Evolutionary conservation across 1,140 invertebrate genomes (phyloP).

Genomic region (Ceratina calcarata): DNA sequence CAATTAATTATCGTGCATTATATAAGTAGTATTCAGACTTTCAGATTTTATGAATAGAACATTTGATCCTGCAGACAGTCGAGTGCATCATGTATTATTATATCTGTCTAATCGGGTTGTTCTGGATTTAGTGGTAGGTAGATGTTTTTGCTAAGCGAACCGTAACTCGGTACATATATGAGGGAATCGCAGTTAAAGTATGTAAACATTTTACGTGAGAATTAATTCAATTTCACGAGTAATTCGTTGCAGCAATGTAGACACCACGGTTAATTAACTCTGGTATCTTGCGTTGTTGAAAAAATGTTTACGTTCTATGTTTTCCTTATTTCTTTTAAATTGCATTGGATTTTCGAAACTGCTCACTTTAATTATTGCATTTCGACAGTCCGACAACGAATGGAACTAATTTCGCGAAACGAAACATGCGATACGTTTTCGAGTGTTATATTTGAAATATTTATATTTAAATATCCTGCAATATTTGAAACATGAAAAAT

Average conservation of each 20-base stretch:
- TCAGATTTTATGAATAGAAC: too few relatives aligned
- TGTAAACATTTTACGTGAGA: constrained; percentile 2
- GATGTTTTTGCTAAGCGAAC: not conserved
- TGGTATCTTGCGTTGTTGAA: not conserved
- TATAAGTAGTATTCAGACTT: too few relatives aligned
- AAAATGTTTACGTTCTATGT: not conserved
- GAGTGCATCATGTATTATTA: too few relatives aligned
- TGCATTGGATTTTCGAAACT: not conserved
- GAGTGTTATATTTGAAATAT: not conserved
- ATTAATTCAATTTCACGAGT: not conserved
- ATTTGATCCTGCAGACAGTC: too few relatives aligned
- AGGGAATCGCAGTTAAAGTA: not conserved
- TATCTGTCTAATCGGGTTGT: too few relatives aligned
- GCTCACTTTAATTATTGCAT: not conserved
- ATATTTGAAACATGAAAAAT: not conserved
- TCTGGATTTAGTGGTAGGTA: not conserved
- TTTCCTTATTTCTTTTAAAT: not conserved
- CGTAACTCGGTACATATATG: not conserved
- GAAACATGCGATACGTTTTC: not conserved
- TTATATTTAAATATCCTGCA: too few relatives aligned
- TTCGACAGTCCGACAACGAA: not conserved
- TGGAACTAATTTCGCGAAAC: constrained; percentile 6
- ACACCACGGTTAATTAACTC: constrained; percentile 1
- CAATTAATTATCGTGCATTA: too few relatives aligned
- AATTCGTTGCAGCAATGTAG: constrained; percentile 10